Evolutionary conservation across 2,113 vertebrate genomes (phyloP).

Genomic region (Glaucidium brasilianum): DNA sequence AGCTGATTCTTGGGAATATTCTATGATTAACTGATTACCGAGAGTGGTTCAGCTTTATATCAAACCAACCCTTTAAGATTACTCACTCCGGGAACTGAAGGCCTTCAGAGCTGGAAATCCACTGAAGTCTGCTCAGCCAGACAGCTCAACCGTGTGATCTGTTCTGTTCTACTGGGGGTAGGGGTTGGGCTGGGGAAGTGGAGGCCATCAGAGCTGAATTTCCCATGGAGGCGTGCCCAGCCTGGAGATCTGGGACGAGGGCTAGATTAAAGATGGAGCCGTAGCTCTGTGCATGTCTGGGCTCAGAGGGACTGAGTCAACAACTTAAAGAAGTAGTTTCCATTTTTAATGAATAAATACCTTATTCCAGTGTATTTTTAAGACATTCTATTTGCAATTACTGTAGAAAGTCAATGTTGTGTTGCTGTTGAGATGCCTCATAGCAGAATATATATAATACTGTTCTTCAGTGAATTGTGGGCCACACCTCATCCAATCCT

Average conservation of each 20-base stretch:
- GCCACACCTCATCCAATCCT: neutral
- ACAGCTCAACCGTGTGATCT: neutral
- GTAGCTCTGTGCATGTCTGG: fast-evolving
- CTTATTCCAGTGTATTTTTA: neutral
- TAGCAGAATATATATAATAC: neutral
- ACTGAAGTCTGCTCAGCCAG: neutral
- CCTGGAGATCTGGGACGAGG: neutral
- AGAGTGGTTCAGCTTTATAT: neutral
- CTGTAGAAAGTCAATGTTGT: neutral
- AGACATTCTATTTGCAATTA: neutral
- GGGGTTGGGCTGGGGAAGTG: no score
- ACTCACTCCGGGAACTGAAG: neutral
- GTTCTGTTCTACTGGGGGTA: neutral
- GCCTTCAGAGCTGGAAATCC: neutral
- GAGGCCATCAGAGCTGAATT: neutral
- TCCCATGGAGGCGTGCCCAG: fast-evolving
- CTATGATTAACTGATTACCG: neutral
- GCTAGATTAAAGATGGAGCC: neutral
- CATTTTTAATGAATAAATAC: neutral
- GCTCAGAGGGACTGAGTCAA: neutral
- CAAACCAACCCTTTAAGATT: neutral
- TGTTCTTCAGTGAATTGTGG: neutral
- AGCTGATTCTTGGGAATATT: neutral
- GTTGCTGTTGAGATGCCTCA: neutral
- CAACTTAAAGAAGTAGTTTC: neutral